These are phyloP conservation scores for Ovibos moschatus DNA, from an alignment of 2,113 vertebrate species.

Conservation along the genomic window DNA sequence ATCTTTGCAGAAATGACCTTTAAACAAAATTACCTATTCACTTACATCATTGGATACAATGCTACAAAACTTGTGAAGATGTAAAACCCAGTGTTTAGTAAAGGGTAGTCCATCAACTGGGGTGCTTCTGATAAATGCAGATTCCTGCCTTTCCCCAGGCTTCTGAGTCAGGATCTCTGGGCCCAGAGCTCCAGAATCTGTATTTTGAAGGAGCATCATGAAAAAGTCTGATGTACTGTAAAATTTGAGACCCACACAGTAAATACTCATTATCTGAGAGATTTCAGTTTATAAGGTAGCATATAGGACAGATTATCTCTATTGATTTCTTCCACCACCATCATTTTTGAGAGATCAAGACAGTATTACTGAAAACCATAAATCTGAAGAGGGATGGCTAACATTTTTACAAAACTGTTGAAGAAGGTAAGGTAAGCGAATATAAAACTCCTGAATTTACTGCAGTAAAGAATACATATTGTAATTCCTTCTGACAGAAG, in stretches of 20 bases:
- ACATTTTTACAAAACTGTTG: background rate
- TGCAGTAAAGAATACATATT: background rate
- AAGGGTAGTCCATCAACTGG: background rate
- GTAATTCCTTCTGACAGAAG: background rate
- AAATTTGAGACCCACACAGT: background rate
- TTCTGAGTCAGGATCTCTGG: background rate
- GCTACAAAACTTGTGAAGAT: background rate
- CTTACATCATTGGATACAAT: background rate
- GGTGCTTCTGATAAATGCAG: background rate
- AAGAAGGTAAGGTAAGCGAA: background rate
- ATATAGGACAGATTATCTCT: background rate
- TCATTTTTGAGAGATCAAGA: background rate
- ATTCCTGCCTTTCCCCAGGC: background rate
- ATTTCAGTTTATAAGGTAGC: background rate
- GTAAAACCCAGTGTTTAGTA: background rate
- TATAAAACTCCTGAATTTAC: background rate
- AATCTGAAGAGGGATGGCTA: background rate
- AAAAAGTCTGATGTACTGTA: background rate
- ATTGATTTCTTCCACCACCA: slow-evolving; percentile 3
- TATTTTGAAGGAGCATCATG: background rate
- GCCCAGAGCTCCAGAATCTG: background rate
- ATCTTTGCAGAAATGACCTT: background rate
- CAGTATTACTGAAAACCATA: background rate
- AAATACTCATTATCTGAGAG: background rate
- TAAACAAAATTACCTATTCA: background rate